These are phyloP conservation scores for Monarcha castaneiventris DNA, from an alignment of 2,113 vertebrate species.

Conservation along the genomic window DNA sequence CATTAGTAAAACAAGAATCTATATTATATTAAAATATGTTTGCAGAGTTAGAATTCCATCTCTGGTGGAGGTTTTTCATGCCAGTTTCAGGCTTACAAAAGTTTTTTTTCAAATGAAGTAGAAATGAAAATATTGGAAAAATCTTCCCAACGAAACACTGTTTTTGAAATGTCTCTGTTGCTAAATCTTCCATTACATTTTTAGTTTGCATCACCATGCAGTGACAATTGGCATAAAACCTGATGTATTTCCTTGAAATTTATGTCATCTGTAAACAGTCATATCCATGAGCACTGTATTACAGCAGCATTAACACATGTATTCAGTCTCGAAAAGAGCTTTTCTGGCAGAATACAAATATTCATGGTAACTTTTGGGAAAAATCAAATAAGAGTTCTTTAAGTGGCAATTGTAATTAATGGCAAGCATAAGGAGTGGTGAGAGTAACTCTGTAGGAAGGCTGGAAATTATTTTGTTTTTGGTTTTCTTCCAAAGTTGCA, in stretches of 20 bases:
- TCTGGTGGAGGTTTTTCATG: not conserved
- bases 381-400: not conserved
- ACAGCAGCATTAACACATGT: not conserved
- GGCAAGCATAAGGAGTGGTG: not conserved
- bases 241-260: not conserved
- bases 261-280: not conserved
- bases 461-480: not conserved
- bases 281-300: not conserved
- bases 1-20: slow-evolving; percentile 21
- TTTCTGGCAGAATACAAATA: not conserved
- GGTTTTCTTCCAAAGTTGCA: not conserved
- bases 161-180: not conserved
- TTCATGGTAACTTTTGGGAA: not conserved
- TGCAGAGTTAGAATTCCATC: not conserved
- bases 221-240: not conserved
- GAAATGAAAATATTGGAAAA: not conserved
- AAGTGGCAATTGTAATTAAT: not conserved
- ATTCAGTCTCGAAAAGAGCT: not conserved
- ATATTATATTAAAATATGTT: not conserved
- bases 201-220: not conserved
- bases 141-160: not conserved
- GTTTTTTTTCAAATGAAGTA: not conserved
- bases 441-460: not conserved
- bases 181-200: not conserved
- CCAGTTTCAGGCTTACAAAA: not conserved